Evolutionary conservation across 2,797 vertebrate genomes (phyloP).

Genomic region (Neomorphus geoffroyi): DNA sequence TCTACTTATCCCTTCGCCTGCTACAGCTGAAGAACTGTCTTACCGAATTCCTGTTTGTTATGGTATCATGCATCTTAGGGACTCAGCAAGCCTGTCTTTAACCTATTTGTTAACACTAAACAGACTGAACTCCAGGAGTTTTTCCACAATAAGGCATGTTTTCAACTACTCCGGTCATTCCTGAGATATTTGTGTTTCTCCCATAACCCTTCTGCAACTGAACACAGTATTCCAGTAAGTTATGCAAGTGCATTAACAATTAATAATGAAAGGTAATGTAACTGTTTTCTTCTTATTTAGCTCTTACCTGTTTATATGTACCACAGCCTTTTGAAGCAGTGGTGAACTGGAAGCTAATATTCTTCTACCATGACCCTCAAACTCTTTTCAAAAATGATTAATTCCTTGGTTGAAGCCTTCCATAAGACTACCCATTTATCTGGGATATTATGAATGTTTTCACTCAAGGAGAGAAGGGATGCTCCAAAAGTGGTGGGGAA

Average conservation of each 20-base stretch:
- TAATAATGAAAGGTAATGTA: neutral
- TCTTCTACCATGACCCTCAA: neutral
- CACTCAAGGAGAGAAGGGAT: neutral
- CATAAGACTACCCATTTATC: neutral
- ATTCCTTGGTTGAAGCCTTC: neutral
- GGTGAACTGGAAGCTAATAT: neutral
- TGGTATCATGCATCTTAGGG: neutral
- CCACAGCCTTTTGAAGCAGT: neutral
- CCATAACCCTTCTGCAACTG: neutral
- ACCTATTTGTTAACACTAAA: neutral
- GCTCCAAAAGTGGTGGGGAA: neutral
- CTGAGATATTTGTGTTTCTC: constrained; percentile 38
- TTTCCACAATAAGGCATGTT: constrained; percentile 27
- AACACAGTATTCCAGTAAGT: neutral
- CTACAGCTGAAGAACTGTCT: neutral
- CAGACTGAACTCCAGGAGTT: constrained; percentile 17
- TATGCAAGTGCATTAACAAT: neutral
- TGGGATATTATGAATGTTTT: neutral
- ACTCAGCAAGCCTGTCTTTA: neutral
- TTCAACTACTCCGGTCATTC: constrained; percentile 41
- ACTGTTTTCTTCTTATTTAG: neutral
- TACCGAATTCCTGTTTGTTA: neutral
- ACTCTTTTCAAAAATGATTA: neutral
- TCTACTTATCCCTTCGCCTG: neutral
- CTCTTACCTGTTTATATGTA: neutral